These are phyloP conservation scores for Napeogenes sylphis DNA, from an alignment of 2,888 invertebrate genomes.

Conservation along the genomic window DNA sequence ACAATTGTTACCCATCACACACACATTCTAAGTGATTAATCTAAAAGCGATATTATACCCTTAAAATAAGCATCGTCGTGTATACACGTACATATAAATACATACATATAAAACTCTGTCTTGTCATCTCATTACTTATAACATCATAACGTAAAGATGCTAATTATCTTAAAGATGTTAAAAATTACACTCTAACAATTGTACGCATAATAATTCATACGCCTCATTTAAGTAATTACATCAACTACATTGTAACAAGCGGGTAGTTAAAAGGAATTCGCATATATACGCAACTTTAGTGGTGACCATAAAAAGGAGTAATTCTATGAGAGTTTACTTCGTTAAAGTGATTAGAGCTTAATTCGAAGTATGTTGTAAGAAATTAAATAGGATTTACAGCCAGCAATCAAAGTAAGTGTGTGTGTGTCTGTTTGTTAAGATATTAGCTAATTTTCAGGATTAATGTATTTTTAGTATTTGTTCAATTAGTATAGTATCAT, in stretches of 20 bases:
- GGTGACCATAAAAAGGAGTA: constrained; percentile 40
- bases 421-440: neutral
- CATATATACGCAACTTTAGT: constrained; percentile 45
- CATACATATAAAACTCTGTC: too few species aligned
- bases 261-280: constrained; percentile 42
- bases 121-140: constrained; percentile 1
- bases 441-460: too few species aligned
- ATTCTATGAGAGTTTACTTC: constrained; percentile 35
- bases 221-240: constrained; percentile 30
- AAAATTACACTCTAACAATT: constrained; percentile 5
- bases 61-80: too few species aligned
- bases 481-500: too few species aligned
- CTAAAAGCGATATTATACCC: too few species aligned
- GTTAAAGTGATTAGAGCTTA: constrained; percentile 38
- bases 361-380: constrained; percentile 25
- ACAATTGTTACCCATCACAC: too few species aligned
- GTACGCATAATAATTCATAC: constrained; percentile 26
- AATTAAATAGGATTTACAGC: constrained; percentile 21
- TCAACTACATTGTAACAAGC: constrained; percentile 34
- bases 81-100: too few species aligned
- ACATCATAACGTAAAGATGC: neutral
- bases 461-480: too few species aligned
- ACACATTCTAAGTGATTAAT: too few species aligned
- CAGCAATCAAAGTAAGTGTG: neutral
- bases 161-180: constrained; percentile 7